phyloP scores from a whole-genome alignment of 2,888 invertebrate species.

The Drosophila formosana region DNA sequence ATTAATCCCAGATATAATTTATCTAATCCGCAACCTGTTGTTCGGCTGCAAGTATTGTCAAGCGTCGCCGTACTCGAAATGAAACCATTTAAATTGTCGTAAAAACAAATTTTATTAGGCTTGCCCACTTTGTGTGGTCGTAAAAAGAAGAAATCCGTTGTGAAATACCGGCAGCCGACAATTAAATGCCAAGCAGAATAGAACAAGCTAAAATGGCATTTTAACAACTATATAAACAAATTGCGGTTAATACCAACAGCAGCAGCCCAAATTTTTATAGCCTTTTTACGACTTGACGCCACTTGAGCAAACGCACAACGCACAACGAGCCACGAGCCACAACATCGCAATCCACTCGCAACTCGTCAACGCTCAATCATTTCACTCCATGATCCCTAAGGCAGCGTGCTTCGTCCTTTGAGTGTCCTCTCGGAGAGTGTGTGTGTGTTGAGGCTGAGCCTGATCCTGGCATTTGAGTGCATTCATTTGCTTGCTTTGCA shows the following conservation, averaged over 20 bases:
- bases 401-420: constrained; percentile 32
- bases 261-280: constrained; percentile 73
- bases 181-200: constrained; percentile 78
- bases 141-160: constrained; percentile 66
- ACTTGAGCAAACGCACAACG: constrained; percentile 59
- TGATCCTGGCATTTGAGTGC: constrained; percentile 45
- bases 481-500: constrained; percentile 46
- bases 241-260: constrained; percentile 74
- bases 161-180: constrained; percentile 56
- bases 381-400: constrained; percentile 66
- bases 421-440: constrained; percentile 39
- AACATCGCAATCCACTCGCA: constrained; percentile 5
- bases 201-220: constrained; percentile 76
- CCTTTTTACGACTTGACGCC: constrained; percentile 85
- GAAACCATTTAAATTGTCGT: constrained; percentile 80
- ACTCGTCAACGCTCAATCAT: constrained; percentile 19
- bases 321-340: not conserved
- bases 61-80: constrained; percentile 42
- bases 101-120: constrained; percentile 77
- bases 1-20: constrained; percentile 21
- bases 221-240: constrained; percentile 82
- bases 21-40: constrained; percentile 49
- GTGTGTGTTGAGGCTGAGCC: constrained; percentile 4
- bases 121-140: constrained; percentile 72
- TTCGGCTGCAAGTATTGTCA: constrained; percentile 13